phyloP scores from a whole-genome alignment of 2,113 vertebrate genomes.

The Chaenogobius annularis region DNA sequence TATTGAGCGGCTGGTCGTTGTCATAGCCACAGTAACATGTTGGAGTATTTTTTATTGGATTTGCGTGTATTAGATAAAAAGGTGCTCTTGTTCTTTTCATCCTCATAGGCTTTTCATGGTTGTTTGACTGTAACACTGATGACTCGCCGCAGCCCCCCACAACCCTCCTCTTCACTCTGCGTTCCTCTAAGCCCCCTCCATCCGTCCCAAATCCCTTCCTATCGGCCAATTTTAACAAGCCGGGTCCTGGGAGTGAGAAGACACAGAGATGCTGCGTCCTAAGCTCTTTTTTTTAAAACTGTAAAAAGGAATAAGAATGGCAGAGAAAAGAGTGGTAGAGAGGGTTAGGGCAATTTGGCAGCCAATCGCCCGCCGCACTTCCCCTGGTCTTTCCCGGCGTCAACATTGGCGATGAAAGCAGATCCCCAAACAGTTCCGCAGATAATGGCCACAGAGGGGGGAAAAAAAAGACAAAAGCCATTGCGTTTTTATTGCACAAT shows the following conservation, averaged over 20 bases:
- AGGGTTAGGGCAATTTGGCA: conserved; percentile 81
- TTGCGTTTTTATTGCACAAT: conserved; percentile 57
- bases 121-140: conserved; percentile 82
- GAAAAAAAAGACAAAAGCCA: conserved; percentile 68
- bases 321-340: conserved; percentile 58
- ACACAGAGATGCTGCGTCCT: conserved; percentile 69
- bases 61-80: conserved; percentile 82
- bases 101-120: conserved; percentile 78
- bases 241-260: conserved; percentile 72
- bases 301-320: conserved; percentile 47
- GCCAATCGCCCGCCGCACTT: conserved; percentile 73
- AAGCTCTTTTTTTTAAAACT: conserved; percentile 82
- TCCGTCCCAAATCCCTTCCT: conserved; percentile 82
- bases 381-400: conserved; percentile 69
- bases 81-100: conserved; percentile 81
- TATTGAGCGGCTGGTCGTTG: conserved; percentile 48
- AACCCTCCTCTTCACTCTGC: conserved; percentile 42
- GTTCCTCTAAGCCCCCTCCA: conserved; percentile 78
- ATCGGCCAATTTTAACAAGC: conserved; percentile 81
- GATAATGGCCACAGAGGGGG: conserved; percentile 74
- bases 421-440: conserved; percentile 75
- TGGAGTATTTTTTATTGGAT: conserved; percentile 83
- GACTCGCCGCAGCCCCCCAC: conserved; percentile 71
- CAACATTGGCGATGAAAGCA: conserved; percentile 75
- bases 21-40: conserved; percentile 70